Evolutionary conservation across 2,113 vertebrate genomes (phyloP).

Genomic region (Phrynocephalus versicolor): DNA sequence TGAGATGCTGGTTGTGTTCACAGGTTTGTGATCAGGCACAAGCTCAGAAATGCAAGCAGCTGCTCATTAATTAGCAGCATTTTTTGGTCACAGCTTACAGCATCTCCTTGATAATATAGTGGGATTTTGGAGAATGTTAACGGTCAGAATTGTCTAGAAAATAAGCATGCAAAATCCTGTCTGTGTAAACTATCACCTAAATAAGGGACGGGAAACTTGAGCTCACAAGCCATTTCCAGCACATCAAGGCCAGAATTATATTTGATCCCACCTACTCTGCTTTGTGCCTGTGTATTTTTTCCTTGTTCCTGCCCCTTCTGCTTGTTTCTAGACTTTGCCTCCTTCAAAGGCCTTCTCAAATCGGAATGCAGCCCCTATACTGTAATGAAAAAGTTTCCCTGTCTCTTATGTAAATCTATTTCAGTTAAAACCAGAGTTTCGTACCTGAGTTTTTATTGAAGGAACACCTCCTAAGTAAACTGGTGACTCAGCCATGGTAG

Average conservation of each 20-base stretch:
- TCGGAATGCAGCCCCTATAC: background rate
- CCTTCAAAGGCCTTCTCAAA: background rate
- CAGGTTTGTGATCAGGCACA: no score
- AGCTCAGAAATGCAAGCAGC: no score
- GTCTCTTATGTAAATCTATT: background rate
- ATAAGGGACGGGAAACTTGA: no score
- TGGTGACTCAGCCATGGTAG: constrained; percentile 70
- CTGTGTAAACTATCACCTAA: background rate
- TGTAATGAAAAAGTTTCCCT: background rate
- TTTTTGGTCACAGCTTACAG: no score
- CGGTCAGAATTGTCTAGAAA: background rate
- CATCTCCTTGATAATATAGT: no score
- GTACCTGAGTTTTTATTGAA: constrained; percentile 71
- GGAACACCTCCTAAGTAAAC: constrained; percentile 83
- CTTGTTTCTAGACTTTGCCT: background rate
- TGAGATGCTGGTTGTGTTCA: no score
- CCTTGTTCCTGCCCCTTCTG: background rate
- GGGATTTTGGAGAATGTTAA: background rate
- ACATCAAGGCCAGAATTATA: background rate
- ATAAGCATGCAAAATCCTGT: background rate
- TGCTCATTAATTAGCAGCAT: no score
- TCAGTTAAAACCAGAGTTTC: background rate
- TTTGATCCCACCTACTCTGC: background rate
- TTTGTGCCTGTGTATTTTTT: background rate
- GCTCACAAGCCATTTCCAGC: no score